phyloP scores from a whole-genome alignment of 2,797 vertebrate species.

The Danio choprae region DNA sequence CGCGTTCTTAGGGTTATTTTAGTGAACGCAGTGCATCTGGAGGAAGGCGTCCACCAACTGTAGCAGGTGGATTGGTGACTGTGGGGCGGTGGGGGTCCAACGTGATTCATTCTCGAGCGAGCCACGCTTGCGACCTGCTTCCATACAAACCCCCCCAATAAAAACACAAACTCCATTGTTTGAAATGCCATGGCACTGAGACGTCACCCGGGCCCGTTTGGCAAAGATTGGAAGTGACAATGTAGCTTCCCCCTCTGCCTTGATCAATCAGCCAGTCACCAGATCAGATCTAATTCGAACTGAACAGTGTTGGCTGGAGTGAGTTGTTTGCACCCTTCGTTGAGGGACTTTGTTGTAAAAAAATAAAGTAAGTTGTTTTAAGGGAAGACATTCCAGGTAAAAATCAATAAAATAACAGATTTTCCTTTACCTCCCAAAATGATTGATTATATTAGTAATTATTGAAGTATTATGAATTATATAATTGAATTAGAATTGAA shows the following conservation, averaged over 20 bases:
- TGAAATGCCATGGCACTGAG: constrained; percentile 33
- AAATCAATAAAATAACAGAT: too few species aligned
- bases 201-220: constrained; percentile 44
- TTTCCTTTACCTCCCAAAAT: too few species aligned
- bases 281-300: constrained; percentile 41
- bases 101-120: constrained; percentile 23
- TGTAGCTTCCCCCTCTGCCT: constrained; percentile 53
- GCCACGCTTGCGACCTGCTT: constrained; percentile 19
- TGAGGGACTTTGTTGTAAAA: neutral
- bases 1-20: constrained; percentile 8
- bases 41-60: constrained; percentile 53
- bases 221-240: constrained; percentile 57
- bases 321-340: constrained; percentile 42
- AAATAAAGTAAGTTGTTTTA: too few species aligned
- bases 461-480: too few species aligned
- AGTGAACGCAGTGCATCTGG: constrained; percentile 50
- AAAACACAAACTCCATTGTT: constrained; percentile 32
- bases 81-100: constrained; percentile 47
- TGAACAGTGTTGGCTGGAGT: constrained; percentile 55
- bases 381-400: too few species aligned
- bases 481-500: too few species aligned
- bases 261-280: constrained; percentile 54
- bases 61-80: constrained; percentile 64
- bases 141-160: constrained; percentile 25
- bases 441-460: too few species aligned